phyloP scores from a whole-genome alignment of 2,888 invertebrate species.

The Acleris holmiana region DNA sequence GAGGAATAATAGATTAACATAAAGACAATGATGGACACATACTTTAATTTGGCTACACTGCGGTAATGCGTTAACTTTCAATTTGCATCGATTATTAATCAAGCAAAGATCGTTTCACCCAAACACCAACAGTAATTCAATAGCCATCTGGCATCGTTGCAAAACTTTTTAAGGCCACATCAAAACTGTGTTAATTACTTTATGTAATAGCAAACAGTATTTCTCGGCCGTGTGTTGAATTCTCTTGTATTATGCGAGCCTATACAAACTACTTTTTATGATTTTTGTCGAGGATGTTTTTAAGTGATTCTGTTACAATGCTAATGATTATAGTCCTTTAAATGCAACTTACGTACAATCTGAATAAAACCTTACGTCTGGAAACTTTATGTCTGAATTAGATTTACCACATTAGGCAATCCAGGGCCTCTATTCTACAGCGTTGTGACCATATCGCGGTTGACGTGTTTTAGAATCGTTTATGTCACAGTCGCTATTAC shows the following conservation, averaged over 20 bases:
- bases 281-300: too few species aligned
- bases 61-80: slow-evolving; percentile 1
- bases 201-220: slow-evolving; percentile 48
- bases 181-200: slow-evolving; percentile 55
- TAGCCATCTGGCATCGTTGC: slow-evolving; percentile 40
- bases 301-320: too few species aligned
- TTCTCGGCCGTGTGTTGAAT: slow-evolving; percentile 27
- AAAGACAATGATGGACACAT: slow-evolving; percentile 5
- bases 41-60: neutral
- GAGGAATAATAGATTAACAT: too few species aligned
- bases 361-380: slow-evolving; percentile 48
- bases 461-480: too few species aligned
- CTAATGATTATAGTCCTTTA: too few species aligned
- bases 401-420: slow-evolving; percentile 67
- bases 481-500: too few species aligned
- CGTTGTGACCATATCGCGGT: too few species aligned
- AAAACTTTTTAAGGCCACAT: slow-evolving; percentile 47
- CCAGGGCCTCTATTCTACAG: too few species aligned
- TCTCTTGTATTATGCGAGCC: slow-evolving; percentile 7
- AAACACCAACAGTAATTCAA: slow-evolving; percentile 42
- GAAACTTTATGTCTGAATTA: slow-evolving; percentile 64
- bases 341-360: slow-evolving; percentile 32
- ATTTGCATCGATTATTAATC: slow-evolving; percentile 8
- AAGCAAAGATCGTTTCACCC: slow-evolving; percentile 11
- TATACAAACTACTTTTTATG: neutral